A percentile compares a stretch with the other conserved stretches of the same genome.
These are phyloP conservation scores for Drosophila ercepeae DNA, from an alignment of 1,140 invertebrate genomes.

Conservation along the genomic window DNA sequence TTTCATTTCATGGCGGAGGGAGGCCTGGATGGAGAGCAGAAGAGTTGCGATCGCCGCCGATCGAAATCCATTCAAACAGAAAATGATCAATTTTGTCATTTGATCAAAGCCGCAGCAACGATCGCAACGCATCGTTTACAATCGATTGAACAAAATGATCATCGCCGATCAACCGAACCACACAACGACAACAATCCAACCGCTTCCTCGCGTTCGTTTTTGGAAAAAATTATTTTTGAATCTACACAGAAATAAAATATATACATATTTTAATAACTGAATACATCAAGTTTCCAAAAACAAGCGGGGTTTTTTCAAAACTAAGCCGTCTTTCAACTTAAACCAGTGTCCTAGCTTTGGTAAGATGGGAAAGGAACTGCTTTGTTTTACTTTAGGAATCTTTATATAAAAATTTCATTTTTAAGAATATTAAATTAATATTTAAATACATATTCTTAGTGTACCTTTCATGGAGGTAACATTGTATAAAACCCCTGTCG, in stretches of 20 bases:
- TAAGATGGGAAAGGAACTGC: too few species aligned
- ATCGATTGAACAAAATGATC: constrained; percentile 81
- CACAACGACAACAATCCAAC: constrained; percentile 43
- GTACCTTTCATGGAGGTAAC: constrained; percentile 24
- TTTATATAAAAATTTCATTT: too few species aligned
- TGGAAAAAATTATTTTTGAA: not conserved
- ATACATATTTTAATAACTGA: not conserved
- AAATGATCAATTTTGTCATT: constrained; percentile 83
- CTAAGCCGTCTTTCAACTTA: too few species aligned
- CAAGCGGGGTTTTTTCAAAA: not conserved
- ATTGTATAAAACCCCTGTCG: constrained; percentile 58
- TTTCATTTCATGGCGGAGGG: not conserved
- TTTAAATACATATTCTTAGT: not conserved
- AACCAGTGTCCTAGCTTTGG: too few species aligned
- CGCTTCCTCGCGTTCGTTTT: constrained; percentile 51
- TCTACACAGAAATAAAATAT: constrained; percentile 18
- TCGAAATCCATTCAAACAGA: constrained; percentile 81
- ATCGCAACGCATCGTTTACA: constrained; percentile 81
- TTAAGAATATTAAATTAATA: not conserved
- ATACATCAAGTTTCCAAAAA: not conserved
- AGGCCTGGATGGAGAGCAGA: not conserved
- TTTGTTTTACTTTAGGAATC: too few species aligned
- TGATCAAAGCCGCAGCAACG: constrained; percentile 82
- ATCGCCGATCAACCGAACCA: constrained; percentile 59
- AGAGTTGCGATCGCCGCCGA: constrained; percentile 10